These are phyloP conservation scores for Ptyas mucosa DNA, from an alignment of 2,113 vertebrate species.

Conservation along the genomic window DNA sequence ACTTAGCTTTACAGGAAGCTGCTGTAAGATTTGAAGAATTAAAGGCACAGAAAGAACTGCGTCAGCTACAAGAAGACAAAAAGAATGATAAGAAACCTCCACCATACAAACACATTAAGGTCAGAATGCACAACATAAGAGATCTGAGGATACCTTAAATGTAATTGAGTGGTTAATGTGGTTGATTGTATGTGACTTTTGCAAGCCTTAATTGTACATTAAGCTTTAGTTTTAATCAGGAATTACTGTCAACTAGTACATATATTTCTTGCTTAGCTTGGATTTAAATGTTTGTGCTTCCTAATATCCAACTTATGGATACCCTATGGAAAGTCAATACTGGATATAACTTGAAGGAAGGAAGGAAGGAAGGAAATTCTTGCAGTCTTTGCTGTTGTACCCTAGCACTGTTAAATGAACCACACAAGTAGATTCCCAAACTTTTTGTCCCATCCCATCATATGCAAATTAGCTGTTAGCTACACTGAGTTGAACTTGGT, in stretches of 20 bases:
- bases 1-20: constrained; percentile 90
- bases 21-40: constrained; percentile 90
- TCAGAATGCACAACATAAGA: constrained; percentile 53
- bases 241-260: neutral
- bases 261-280: neutral
- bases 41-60: constrained; percentile 92
- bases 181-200: neutral
- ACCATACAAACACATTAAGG: constrained; percentile 96
- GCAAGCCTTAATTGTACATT: neutral
- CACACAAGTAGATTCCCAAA: neutral
- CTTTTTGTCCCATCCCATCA: neutral
- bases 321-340: neutral
- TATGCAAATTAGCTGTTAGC: neutral
- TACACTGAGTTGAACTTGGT: neutral
- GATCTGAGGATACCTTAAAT: neutral
- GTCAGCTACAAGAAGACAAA: constrained; percentile 93
- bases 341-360: neutral
- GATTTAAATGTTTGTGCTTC: neutral
- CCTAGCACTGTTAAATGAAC: neutral
- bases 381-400: neutral
- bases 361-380: neutral
- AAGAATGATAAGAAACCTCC: constrained; percentile 96
- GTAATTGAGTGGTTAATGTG: neutral
- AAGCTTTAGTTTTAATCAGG: neutral
- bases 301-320: neutral